Base-by-base conservation (phyloP, 1,140 invertebrate genomes). In the Euura lappo region DNA sequence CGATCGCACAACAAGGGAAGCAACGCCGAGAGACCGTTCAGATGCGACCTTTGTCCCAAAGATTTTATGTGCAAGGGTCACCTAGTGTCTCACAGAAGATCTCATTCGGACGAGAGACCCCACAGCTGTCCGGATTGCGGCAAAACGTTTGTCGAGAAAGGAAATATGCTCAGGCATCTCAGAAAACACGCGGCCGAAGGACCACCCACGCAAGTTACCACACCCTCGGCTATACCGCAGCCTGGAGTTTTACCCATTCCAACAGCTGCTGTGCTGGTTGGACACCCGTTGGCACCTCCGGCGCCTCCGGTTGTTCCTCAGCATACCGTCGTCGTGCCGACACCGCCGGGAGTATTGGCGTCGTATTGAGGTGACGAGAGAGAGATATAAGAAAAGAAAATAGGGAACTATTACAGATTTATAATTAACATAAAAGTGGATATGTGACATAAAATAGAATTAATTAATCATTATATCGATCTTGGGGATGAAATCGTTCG, bases 31-130 rank as follows among this genome's bases (percentile, higher is more conserved):
- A 88, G 97, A 72, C 97, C 97, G 0, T 99, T 97, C 87, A 91
- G 95, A 44, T 99, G 98, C 85, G 97, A 99, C 79, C 91, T 99
- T 66, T 99, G 98, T 83, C 94, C 95, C 44, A 99, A 99, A 86
- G 95, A 97, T 78, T 99, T 99, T 88, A 94, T 98, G 86, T 94
- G 97, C 84, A 98, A 99, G 89, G 96, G 97, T 64, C 97, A 98
- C 88, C 90, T 99, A 72, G 93, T 95, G 71, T 93, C 94, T 2
- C 97, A 98, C 84, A 90, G 96, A 78, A 91, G 96, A 71, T 96
- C 95, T 44, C 97, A 98, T 84, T 94, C 94, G 13, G 95, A 95
- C 64, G 95, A 97, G 81, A 89, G 93, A 74, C 95, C 94, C 2
- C 94, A 95, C 83, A 90, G 91, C 44, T 95, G 94, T 81, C 90